phyloP scores from a whole-genome alignment of 2,797 vertebrate genomes.

The Emys orbicularis region DNA sequence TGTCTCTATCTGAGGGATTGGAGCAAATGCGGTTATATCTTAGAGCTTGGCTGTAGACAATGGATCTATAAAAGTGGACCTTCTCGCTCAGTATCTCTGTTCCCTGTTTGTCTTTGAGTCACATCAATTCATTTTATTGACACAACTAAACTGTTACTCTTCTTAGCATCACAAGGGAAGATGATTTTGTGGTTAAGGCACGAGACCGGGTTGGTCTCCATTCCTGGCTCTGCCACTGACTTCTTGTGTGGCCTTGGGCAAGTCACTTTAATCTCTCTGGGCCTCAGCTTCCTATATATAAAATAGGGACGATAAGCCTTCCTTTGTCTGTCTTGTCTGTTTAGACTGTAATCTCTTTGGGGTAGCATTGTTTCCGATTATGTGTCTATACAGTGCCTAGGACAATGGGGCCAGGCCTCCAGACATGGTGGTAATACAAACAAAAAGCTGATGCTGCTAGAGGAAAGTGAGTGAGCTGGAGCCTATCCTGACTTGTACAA shows the following conservation, averaged over 20 bases:
- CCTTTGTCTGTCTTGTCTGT: not conserved
- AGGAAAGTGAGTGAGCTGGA: not conserved
- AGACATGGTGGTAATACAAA: not conserved
- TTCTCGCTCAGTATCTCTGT: not conserved
- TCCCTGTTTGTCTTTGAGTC: not conserved
- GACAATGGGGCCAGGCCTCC: not conserved
- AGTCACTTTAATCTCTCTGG: not conserved
- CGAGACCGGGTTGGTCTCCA: not conserved
- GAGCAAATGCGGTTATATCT: too few species aligned
- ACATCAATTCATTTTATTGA: too few species aligned
- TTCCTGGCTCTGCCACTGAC: accelerated
- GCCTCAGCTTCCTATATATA: not conserved
- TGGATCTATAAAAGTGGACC: not conserved
- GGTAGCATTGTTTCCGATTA: not conserved
- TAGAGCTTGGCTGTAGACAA: too few species aligned
- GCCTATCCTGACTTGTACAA: not conserved
- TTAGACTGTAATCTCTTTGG: not conserved
- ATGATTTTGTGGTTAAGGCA: not conserved
- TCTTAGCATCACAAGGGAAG: not conserved
- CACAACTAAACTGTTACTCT: not conserved
- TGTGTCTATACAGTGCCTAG: not conserved
- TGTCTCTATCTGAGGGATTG: too few species aligned
- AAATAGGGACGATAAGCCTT: not conserved
- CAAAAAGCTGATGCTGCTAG: not conserved
- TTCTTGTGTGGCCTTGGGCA: not conserved